Base-by-base conservation (phyloP, 1,140 invertebrate species). In the Drosophila varians region DNA sequence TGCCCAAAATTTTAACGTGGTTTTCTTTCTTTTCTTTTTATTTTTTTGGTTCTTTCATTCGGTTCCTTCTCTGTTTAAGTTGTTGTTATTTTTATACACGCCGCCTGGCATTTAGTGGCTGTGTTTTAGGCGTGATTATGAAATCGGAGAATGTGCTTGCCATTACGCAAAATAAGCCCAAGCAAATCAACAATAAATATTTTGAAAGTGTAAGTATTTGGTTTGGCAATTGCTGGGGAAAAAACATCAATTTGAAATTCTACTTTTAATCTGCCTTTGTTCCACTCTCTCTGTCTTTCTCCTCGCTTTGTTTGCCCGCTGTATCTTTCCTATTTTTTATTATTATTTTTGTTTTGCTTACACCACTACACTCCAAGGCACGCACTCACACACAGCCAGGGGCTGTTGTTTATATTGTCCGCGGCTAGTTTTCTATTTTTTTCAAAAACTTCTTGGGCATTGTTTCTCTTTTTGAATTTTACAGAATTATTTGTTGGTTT, bases 1-100 rank as follows among this genome's bases (percentile, higher is more conserved):
- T 55, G 70, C 57, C 54, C 31, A 47, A 64, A 72, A 72, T 68
- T 83, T 83, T 69, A 83, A 86, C 79, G 79, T 83, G 79, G 71
- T 83, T 83, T 79, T 64, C 73, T 60, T 51, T 28, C 52, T 28
- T 55, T 48, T 55, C 58, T 18, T 62, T 66, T 57, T 66, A 47
- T 55, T 61, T 57, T 54, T 53, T 62, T 64, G 55, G 34, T 42
- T 55, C 47, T 64, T 64, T 54, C 25, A 12, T 48, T 48, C 9
- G 25, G 45, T 47, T 26, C 31, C 14, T 48, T 48, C 9, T 12
- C 9, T 11, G 5, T 9, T 11, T 11, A 12, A 42, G 47, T 68
- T 66, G 46, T 66, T 65, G 60, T 68, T 66, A 53, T 66, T 68
- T 68, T 66, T 66, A 53, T 66, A 66, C 38, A 47, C 51, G 55